A percentile compares a stretch with the other conserved stretches of the same genome.
Conservation (phyloP, 2,113 vertebrate genomes). For the Chrysemys picta region DNA sequence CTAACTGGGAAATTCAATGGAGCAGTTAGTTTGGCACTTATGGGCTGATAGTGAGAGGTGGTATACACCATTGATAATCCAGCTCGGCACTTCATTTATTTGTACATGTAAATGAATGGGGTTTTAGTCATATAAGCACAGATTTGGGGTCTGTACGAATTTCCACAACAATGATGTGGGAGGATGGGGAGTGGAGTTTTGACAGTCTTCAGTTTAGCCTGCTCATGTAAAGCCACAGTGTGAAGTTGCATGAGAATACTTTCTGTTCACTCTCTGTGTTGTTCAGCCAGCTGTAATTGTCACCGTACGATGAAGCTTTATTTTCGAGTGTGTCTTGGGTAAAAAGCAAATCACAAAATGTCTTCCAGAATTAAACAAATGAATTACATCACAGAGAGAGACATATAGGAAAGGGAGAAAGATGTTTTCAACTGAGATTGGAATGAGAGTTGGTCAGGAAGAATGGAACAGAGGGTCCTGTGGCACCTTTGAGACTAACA, state of each 20-base stretch:
- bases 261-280: background rate
- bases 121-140: background rate
- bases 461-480: too few relatives aligned
- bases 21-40: background rate
- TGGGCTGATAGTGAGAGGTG: background rate
- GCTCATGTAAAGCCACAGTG: background rate
- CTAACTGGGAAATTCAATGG: background rate
- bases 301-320: background rate
- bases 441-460: background rate
- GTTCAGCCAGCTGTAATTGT: background rate
- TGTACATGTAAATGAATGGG: background rate
- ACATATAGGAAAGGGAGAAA: background rate
- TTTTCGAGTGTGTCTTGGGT: background rate
- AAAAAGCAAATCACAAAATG: background rate
- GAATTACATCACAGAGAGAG: background rate
- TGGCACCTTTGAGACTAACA: too few relatives aligned
- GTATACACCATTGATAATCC: accelerated
- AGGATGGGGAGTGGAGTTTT: background rate
- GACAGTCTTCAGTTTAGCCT: background rate
- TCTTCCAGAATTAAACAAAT: background rate
- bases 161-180: background rate
- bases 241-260: background rate
- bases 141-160: background rate
- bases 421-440: background rate
- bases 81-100: background rate